Base-by-base conservation (phyloP, 2,888 invertebrate species). In the Calameuta idolon region DNA sequence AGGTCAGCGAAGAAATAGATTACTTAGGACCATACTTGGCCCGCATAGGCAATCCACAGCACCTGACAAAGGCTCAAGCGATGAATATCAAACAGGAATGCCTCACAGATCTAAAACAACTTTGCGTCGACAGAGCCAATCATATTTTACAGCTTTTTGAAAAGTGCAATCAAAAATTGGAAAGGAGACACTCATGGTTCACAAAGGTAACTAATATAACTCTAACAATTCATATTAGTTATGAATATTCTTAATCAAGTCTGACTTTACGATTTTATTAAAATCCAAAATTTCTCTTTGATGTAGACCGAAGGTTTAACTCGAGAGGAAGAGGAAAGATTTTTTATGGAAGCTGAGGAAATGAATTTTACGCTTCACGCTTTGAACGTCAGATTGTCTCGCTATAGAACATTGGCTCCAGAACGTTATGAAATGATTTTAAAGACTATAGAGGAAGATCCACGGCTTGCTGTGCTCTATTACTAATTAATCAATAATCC, bases 61-160 rank as follows among this genome's bases (percentile, higher is more conserved):
- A 90, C 55, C 90, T 94, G 30, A 92, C 92, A 0, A 82, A 85
- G 1, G 88, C 90, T 0, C 90, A 94, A 73, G 93, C 94, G 0
- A 69, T 92, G 0, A 91, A 93, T 75, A 92, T 94, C 55, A 93
- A 93, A 23, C 90, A 93, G 0, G 87, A 93, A 5, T 96, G 96
- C 81, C 91, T 96, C 71, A 92, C 92, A 76, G 96, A 96, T 87
- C 95, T 95, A 83, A 95, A 95, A 85, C 91, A 93, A 0, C 92
- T 93, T 55, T 93, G 95, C 80, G 91, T 95, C 5, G 92, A 93
- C 0, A 92, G 96, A 69, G 95, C 96, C 30, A 94, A 94, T 81
- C 90, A 93, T 68, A 93, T 96, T 34, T 95, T 96, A 83, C 92
- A 92, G 34, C 92, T 94, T 82, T 95, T 95, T 87, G 95, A 96